These are phyloP conservation scores for Abscondita cerata DNA, from an alignment of 2,888 invertebrate genomes.

Conservation along the genomic window DNA sequence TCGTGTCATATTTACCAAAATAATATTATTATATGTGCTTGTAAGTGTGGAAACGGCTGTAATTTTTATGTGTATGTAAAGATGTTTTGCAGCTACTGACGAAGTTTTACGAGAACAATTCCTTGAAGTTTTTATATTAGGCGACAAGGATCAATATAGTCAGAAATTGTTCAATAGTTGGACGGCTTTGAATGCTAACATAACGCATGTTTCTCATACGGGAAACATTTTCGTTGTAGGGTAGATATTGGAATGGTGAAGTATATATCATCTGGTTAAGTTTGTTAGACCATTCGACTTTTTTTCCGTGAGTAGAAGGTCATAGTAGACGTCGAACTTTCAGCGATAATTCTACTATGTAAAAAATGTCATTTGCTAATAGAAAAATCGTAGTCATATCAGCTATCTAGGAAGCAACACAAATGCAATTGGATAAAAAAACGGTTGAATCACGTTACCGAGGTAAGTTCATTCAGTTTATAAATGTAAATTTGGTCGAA, in stretches of 20 bases:
- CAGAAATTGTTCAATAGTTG: slow-evolving; percentile 56
- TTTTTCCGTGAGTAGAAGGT: no score
- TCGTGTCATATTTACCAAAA: slow-evolving; percentile 50
- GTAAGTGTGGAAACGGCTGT: slow-evolving; percentile 44
- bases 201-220: slow-evolving; percentile 56
- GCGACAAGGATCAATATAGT: slow-evolving; percentile 48
- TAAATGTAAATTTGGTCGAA: no score
- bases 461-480: no score
- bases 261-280: no score
- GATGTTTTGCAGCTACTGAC: slow-evolving; percentile 46
- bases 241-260: slow-evolving; percentile 52
- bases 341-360: no score
- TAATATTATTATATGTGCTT: slow-evolving; percentile 53
- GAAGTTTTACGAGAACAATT: slow-evolving; percentile 50
- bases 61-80: neutral
- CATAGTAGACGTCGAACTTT: no score
- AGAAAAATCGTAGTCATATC: no score
- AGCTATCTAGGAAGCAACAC: no score
- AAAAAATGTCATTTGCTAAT: no score
- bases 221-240: slow-evolving; percentile 56
- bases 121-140: slow-evolving; percentile 55
- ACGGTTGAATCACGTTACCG: no score
- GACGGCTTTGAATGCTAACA: slow-evolving; percentile 52
- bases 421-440: no score
- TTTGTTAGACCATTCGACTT: no score